Base-by-base conservation (phyloP, 2,888 invertebrate genomes). In the Ophion ellenae region DNA sequence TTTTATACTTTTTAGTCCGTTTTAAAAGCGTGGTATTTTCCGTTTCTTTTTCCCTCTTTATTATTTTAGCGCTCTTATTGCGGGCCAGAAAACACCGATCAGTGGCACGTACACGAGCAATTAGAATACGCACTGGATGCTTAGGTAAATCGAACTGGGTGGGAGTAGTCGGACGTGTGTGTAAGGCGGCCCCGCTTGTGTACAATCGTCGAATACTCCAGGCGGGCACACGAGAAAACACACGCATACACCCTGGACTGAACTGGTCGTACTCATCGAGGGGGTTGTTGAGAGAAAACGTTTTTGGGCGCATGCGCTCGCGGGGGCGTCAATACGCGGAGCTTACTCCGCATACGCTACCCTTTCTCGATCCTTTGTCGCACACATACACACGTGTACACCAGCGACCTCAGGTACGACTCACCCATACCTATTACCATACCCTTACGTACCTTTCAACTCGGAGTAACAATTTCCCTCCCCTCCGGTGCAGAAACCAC, bases 311-410 rank as follows among this genome's bases (percentile, higher is more conserved):
- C 93, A 91, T 92, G 93, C 93, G 92, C 90, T 36, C 86, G 86
- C 89, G 89, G 89, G 90, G 92, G 91, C 93, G 93, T 93, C 93
- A 93, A 93, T 93, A 93, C 93, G 90, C 85, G 90, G 90, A 86
- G 83, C 90, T 80, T 82, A 70, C 78, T 89, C 89, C 89, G 85
- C 81, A 89, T 90, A 89, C 89, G 90, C 91, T 90, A 92, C 92
- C 92, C 91, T 92, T 92, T 91, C 91, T 87, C 89, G 89, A 85
- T 89, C 89, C 89, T 90, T 90, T 90, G 91, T 90, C 86, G 89
- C 89, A 85, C 87, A 79, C 71, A 81, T 32, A 69, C 77, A 59
- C n/a, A 28, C 81, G n/a, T 47, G 70, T 64, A 78, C 81, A 57
- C 9, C 11, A 61, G 5, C 24, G 24, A 24, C 61, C 32, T 45